A percentile compares a stretch with the other conserved stretches of the same genome.
Conservation (phyloP, 2,113 vertebrate genomes). For the Anthoscopus minutus region DNA sequence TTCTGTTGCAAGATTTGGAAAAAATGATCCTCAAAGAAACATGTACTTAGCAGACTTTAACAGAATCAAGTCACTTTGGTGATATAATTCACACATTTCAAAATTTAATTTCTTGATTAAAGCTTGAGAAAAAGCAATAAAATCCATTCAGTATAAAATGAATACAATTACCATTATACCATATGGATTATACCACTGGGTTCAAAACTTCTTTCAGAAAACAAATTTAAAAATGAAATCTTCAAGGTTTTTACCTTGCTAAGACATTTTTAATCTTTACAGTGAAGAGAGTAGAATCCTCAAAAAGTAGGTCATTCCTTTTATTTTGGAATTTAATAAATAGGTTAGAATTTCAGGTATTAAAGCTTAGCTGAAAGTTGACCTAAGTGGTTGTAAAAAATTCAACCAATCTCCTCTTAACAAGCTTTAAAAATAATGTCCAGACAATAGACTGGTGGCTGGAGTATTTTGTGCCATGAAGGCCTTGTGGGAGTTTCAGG, state of each 20-base stretch:
- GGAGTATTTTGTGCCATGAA: background rate
- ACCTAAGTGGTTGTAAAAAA: background rate
- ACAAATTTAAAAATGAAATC: background rate
- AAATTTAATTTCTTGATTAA: background rate
- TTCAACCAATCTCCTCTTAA: background rate
- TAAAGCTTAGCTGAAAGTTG: background rate
- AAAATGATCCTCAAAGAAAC: background rate
- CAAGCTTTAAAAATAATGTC: background rate
- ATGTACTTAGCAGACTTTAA: background rate
- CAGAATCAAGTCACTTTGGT: background rate
- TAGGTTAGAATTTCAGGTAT: background rate
- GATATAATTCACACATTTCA: background rate
- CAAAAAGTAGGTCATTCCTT: background rate
- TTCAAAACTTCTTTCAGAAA: background rate
- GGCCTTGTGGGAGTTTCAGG: background rate
- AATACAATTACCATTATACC: background rate
- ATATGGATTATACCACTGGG: background rate
- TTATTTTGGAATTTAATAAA: background rate
- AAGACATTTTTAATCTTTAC: background rate
- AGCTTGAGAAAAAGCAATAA: background rate
- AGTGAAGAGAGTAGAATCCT: background rate
- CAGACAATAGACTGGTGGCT: background rate
- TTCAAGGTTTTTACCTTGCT: background rate
- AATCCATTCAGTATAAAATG: background rate
- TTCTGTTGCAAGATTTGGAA: background rate